Percentiles rank a stretch among this genome's conserved stretches.
phyloP scores from a whole-genome alignment of 2,888 invertebrate species.

The Neoaliturus tenellus region DNA sequence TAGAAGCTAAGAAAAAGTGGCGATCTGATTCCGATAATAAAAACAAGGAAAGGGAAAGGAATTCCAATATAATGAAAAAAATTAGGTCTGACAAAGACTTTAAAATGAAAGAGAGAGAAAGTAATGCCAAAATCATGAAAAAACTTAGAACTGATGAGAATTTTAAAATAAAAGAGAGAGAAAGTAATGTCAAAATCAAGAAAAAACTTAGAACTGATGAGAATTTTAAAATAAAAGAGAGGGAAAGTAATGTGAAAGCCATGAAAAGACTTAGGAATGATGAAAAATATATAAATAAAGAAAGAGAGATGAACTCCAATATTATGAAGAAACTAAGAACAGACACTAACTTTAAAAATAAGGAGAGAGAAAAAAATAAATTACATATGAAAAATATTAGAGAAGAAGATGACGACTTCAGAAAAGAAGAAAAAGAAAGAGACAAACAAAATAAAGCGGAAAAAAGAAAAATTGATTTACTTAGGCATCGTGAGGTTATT shows the following conservation, averaged over 20 bases:
- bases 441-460: neutral
- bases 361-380: neutral
- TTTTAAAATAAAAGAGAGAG: neutral
- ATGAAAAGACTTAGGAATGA: neutral
- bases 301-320: too few relatives aligned
- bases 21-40: too few relatives aligned
- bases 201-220: neutral
- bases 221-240: neutral
- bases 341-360: too few relatives aligned
- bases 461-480: neutral
- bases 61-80: too few relatives aligned
- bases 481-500: neutral
- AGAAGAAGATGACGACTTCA: neutral
- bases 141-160: neutral
- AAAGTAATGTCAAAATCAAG: neutral
- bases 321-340: too few relatives aligned
- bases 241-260: neutral
- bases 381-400: neutral
- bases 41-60: too few relatives aligned
- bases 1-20: neutral
- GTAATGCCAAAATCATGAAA: neutral
- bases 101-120: neutral
- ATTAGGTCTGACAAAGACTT: neutral
- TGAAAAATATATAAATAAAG: neutral
- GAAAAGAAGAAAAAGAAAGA: neutral